Conservation (phyloP, 2,888 invertebrate species). For the Aelia acuminata region DNA sequence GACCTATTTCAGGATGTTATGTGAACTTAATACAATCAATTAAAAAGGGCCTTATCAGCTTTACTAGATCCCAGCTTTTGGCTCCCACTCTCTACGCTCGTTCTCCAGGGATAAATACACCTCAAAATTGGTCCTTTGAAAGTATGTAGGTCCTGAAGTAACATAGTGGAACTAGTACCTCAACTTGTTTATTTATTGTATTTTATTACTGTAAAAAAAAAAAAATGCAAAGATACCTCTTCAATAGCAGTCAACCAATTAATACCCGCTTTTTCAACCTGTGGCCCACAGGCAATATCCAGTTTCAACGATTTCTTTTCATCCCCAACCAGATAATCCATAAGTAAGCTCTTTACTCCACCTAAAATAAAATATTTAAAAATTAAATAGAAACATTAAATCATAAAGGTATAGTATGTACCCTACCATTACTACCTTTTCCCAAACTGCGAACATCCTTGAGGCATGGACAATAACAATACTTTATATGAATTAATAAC, state of each 20-base stretch:
- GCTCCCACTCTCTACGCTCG: too few species aligned
- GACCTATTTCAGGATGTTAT: too few species aligned
- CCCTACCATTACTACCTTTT: neutral
- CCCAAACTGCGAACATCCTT: conserved; percentile 46
- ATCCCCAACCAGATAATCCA: conserved; percentile 60
- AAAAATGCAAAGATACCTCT: conserved; percentile 59
- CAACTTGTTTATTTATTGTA: too few species aligned
- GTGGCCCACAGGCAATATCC: conserved; percentile 63
- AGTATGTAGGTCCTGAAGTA: too few species aligned
- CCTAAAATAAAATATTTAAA: conserved; percentile 43
- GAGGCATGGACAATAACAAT: conserved; percentile 50
- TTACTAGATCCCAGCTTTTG: too few species aligned
- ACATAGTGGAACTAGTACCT: too few species aligned
- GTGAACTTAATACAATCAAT: too few species aligned
- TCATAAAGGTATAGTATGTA: neutral
- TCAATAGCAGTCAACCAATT: conserved; percentile 65
- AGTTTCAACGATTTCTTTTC: conserved; percentile 62
- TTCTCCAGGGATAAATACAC: too few species aligned
- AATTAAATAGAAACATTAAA: neutral
- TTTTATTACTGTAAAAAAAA: too few species aligned
- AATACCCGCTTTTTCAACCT: conserved; percentile 63
- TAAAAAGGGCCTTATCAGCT: too few species aligned
- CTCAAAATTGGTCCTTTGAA: too few species aligned
- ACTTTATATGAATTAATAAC: neutral
- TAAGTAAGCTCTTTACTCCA: conserved; percentile 61